Conservation (phyloP, 1,140 invertebrate genomes). For the Microplitis demolitor region DNA sequence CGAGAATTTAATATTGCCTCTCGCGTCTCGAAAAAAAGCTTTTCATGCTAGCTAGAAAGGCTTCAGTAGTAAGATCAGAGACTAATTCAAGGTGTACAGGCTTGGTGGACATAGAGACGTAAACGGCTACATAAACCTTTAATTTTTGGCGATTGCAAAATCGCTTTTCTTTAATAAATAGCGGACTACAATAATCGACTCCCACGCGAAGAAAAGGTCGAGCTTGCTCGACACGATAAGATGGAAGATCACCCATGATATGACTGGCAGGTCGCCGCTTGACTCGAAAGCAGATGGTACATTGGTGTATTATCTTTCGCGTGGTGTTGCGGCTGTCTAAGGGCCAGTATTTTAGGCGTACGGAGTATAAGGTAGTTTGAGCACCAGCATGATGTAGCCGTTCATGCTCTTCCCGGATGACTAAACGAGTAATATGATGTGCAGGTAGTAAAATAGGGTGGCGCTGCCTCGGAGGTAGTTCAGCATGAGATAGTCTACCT, state of each 20-base stretch:
- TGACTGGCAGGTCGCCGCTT: too few species aligned
- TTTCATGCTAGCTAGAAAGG: neutral
- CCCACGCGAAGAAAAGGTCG: neutral
- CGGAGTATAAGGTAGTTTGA: neutral
- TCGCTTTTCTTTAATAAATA: neutral
- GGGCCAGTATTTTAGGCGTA: slow-evolving; percentile 24
- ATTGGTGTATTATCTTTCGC: slow-evolving; percentile 15
- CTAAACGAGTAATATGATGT: neutral
- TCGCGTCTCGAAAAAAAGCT: neutral
- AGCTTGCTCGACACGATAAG: neutral
- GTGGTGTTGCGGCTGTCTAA: neutral
- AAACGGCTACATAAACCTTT: neutral
- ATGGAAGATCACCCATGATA: neutral
- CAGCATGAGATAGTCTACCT: neutral
- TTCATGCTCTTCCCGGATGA: neutral
- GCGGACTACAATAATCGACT: neutral
- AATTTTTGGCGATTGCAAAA: neutral
- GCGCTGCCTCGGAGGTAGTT: neutral
- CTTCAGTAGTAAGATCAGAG: neutral
- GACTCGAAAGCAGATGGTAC: neutral
- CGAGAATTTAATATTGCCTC: neutral
- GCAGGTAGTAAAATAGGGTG: slow-evolving; percentile 7
- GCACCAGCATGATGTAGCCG: neutral
- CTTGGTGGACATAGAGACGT: neutral
- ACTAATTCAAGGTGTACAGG: neutral